These are phyloP conservation scores for Lordiphosa clarofinis DNA, from an alignment of 1,140 invertebrate species.

Conservation along the genomic window DNA sequence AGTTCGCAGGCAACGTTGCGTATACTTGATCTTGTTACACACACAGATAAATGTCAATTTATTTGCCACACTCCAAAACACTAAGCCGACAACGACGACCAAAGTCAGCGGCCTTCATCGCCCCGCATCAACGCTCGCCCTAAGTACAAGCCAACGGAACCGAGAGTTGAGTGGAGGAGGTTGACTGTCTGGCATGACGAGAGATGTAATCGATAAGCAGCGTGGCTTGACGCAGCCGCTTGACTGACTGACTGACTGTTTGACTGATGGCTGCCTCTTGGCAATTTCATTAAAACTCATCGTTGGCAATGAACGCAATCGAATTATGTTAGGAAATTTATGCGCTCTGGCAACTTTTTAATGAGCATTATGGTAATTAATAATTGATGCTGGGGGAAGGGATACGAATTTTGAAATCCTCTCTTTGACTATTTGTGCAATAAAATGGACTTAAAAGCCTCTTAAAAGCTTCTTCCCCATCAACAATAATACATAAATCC, in stretches of 20 bases:
- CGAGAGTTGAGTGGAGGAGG: constrained; percentile 1
- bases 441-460: constrained; percentile 25
- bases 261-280: constrained; percentile 31
- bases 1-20: constrained; percentile 52
- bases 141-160: not conserved
- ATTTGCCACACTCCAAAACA: constrained; percentile 73
- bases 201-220: constrained; percentile 69
- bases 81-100: constrained; percentile 54
- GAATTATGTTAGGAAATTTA: constrained; percentile 63
- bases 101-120: constrained; percentile 14
- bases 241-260: constrained; percentile 21
- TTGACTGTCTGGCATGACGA: constrained; percentile 30
- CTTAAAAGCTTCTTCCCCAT: constrained; percentile 3
- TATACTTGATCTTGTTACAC: constrained; percentile 75
- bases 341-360: constrained; percentile 57
- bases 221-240: constrained; percentile 41
- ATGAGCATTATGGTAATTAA: constrained; percentile 58
- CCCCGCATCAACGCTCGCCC: constrained; percentile 4
- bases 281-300: constrained; percentile 63
- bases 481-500: constrained; percentile 9
- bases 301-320: constrained; percentile 33
- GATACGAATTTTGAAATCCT: not conserved
- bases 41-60: constrained; percentile 75
- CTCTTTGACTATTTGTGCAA: not conserved
- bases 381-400: constrained; percentile 29